Evolutionary conservation across 2,888 invertebrate genomes (phyloP).

Genomic region (Blastobasis adustella): DNA sequence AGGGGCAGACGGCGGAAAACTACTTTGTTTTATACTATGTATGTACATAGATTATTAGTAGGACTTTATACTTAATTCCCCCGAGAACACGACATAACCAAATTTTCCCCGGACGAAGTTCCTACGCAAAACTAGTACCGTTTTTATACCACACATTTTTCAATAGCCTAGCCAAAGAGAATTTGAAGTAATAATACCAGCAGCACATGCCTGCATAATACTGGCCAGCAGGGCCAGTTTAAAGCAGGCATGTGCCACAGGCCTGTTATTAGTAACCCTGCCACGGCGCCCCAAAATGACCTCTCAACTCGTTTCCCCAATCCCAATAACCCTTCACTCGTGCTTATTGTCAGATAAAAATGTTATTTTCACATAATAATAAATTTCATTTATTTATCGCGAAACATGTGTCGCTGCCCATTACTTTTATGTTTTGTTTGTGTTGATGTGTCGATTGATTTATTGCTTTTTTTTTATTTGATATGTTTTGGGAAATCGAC

Average conservation of each 20-base stretch:
- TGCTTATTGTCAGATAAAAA: constrained; percentile 50
- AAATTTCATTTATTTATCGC: constrained; percentile 51
- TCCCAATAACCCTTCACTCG: constrained; percentile 44
- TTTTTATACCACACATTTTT: no score
- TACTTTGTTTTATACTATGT: no score
- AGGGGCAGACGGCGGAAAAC: no score
- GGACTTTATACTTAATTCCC: no score
- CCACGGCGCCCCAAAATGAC: constrained; percentile 43
- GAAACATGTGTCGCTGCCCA: constrained; percentile 42
- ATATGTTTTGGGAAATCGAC: constrained; percentile 3
- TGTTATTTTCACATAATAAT: constrained; percentile 51
- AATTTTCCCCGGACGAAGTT: no score
- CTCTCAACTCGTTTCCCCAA: constrained; percentile 54
- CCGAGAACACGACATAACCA: no score
- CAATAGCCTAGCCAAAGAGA: no score
- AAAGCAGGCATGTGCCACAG: constrained; percentile 13
- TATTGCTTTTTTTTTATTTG: constrained; percentile 35
- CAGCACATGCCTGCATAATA: no score
- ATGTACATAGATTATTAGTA: no score
- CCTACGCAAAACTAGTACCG: no score
- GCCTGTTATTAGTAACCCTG: constrained; percentile 64
- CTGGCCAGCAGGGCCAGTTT: no score
- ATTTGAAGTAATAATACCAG: no score
- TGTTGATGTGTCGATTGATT: constrained; percentile 39
- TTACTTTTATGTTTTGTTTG: constrained; percentile 33